Percentiles rank a stretch among this genome's conserved stretches.
Evolutionary conservation across 2,797 vertebrate genomes (phyloP).

Genomic region (Onychomys leucogaster): DNA sequence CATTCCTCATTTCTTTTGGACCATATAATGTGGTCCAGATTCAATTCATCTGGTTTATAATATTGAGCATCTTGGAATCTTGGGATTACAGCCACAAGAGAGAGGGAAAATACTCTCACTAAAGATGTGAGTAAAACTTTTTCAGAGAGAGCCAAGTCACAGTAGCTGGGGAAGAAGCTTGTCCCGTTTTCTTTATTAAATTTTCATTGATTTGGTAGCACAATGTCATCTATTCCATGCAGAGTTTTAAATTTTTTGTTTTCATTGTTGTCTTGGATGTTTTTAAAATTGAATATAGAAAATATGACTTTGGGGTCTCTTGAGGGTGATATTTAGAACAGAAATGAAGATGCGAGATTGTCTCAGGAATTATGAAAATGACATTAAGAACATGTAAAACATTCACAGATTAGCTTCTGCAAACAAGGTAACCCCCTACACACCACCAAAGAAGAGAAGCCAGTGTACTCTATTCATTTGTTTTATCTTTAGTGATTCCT

Average conservation of each 20-base stretch:
- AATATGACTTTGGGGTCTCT: background rate
- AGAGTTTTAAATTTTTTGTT: constrained; percentile 34
- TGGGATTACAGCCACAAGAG: constrained; percentile 14
- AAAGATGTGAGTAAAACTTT: constrained; percentile 12
- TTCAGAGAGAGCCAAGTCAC: constrained; percentile 18
- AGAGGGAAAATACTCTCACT: background rate
- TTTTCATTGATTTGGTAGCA: constrained; percentile 47
- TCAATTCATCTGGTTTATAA: constrained; percentile 29
- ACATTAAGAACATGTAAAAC: constrained; percentile 19
- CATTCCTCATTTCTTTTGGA: constrained; percentile 27
- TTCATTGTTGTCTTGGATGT: constrained; percentile 44
- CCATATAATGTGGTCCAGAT: background rate
- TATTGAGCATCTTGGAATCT: constrained; percentile 48
- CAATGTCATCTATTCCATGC: background rate
- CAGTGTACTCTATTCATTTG: background rate
- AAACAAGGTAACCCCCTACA: background rate
- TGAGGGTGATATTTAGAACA: background rate
- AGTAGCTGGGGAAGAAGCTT: background rate
- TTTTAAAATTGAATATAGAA: background rate
- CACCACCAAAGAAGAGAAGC: background rate
- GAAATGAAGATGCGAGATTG: background rate
- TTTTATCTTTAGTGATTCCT: background rate
- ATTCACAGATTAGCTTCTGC: background rate
- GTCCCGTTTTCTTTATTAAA: constrained; percentile 52
- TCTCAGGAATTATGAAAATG: background rate